Evolutionary conservation across 1,140 invertebrate genomes (phyloP).

Genomic region (Orchestia grillus): DNA sequence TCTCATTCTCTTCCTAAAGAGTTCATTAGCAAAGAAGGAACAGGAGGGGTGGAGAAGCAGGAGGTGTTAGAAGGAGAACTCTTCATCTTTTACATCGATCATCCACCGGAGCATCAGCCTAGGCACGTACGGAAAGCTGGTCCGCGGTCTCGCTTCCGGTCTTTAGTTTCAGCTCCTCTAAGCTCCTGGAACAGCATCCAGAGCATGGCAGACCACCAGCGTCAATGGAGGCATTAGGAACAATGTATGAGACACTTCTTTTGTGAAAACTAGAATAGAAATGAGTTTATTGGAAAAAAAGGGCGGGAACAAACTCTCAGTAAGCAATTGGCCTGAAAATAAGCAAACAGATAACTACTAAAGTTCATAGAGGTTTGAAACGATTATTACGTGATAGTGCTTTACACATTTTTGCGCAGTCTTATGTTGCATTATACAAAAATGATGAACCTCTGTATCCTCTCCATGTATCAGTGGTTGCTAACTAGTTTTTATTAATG

Average conservation of each 20-base stretch:
- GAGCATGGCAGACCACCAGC: neutral
- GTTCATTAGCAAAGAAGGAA: neutral
- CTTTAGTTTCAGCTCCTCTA: neutral
- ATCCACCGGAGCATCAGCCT: neutral
- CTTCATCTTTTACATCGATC: neutral
- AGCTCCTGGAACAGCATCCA: neutral
- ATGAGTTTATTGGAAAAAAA: neutral
- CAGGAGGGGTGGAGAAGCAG: neutral
- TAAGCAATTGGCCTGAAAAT: neutral
- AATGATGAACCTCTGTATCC: no score
- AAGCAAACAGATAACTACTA: neutral
- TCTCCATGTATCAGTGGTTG: no score
- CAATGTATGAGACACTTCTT: neutral
- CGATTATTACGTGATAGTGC: neutral
- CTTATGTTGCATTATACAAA: no score
- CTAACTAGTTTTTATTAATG: no score
- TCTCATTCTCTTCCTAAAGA: neutral
- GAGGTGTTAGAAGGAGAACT: neutral
- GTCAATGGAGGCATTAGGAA: neutral
- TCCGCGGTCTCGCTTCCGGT: conserved; percentile 5
- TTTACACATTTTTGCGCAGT: no score
- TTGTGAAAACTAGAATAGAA: neutral
- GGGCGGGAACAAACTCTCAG: neutral
- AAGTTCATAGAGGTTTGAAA: neutral
- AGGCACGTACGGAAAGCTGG: neutral